Conservation (phyloP, 2,113 vertebrate genomes). For the Paramormyrops kingsleyae region DNA sequence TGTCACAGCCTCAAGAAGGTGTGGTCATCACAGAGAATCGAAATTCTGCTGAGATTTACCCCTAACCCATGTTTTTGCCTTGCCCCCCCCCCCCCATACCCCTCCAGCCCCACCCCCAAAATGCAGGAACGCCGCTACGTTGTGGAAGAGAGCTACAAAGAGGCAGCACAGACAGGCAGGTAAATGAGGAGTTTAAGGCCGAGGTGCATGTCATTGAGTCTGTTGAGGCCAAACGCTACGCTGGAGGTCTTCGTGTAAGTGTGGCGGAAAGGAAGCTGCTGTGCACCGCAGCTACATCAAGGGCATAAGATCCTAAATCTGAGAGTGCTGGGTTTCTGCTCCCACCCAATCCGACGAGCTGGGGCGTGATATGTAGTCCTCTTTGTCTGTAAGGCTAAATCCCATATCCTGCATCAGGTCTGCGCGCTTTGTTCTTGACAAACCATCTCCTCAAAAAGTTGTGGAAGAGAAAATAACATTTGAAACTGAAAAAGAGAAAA, state of each 20-base stretch:
- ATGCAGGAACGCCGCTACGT: background rate
- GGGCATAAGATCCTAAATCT: background rate
- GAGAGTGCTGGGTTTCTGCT: background rate
- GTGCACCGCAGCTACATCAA: background rate
- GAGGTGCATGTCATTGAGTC: background rate
- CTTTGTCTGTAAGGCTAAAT: background rate
- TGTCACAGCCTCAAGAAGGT: conserved; percentile 24
- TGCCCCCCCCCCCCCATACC: background rate
- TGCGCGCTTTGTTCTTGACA: background rate
- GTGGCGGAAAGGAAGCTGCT: background rate
- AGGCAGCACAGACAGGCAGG: background rate
- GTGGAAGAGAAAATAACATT: conserved; percentile 12
- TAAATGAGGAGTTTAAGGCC: conserved; percentile 8
- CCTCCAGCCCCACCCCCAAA: background rate
- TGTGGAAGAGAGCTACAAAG: background rate
- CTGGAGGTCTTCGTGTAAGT: background rate
- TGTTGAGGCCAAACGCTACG: background rate
- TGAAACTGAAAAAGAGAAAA: conserved; percentile 18
- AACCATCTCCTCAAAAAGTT: background rate
- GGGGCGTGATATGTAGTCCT: background rate
- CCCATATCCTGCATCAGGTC: background rate
- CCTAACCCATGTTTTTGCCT: background rate
- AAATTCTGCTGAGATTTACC: background rate
- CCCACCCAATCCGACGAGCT: background rate
- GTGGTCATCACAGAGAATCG: conserved; percentile 24